Evolutionary conservation across 2,888 invertebrate genomes (phyloP).

Genomic region (Melikaiella ostensackeni): DNA sequence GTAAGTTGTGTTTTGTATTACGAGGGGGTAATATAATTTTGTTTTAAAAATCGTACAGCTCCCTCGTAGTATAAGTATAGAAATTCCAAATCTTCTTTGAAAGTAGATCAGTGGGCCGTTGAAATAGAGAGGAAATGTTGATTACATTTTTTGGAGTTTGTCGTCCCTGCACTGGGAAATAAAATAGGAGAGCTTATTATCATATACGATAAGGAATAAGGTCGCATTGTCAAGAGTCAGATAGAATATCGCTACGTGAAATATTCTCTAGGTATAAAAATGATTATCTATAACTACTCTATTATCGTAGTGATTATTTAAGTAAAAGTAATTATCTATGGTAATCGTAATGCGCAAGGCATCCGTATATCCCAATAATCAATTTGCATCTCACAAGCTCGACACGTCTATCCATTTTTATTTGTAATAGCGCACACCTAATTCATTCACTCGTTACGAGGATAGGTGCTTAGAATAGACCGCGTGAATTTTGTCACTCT

Average conservation of each 20-base stretch:
- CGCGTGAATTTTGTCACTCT: not conserved
- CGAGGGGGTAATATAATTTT: not conserved
- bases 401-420: slow-evolving; percentile 13
- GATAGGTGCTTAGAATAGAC: not conserved
- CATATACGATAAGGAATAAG: slow-evolving; percentile 34
- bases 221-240: not conserved
- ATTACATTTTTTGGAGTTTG: slow-evolving; percentile 20
- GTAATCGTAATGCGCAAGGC: slow-evolving; percentile 28
- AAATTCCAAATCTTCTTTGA: not conserved
- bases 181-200: slow-evolving; percentile 35
- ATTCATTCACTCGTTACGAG: not conserved
- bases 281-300: slow-evolving; percentile 1
- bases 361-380: slow-evolving; percentile 28
- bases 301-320: slow-evolving; percentile 13
- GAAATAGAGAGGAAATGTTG: slow-evolving; percentile 13
- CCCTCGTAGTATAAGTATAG: not conserved
- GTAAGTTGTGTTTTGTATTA: not conserved
- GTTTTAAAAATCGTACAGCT: not conserved
- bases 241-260: slow-evolving; percentile 15
- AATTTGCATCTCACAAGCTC: slow-evolving; percentile 29
- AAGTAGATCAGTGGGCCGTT: not conserved
- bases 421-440: slow-evolving; percentile 4
- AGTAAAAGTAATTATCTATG: slow-evolving; percentile 10
- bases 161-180: not conserved
- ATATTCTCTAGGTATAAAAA: slow-evolving; percentile 25